Conservation (phyloP, 2,113 vertebrate genomes). For the Eulemur macaco region DNA sequence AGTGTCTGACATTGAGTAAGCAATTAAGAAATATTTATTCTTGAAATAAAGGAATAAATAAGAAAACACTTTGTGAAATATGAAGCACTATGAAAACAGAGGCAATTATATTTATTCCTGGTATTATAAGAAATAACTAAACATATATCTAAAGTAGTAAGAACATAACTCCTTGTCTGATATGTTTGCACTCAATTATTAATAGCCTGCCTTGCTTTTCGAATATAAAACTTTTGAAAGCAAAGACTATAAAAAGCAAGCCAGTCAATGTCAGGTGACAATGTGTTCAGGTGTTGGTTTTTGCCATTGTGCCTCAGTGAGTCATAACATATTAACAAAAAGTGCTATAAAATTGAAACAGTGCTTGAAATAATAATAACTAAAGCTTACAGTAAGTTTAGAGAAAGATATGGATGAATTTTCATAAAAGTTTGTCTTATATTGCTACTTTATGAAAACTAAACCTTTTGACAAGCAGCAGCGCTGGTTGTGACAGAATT, state of each 20-base stretch:
- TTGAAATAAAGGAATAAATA: neutral
- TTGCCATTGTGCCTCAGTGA: neutral
- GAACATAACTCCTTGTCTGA: neutral
- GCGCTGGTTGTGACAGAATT: neutral
- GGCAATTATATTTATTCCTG: neutral
- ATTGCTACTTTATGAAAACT: constrained; percentile 13
- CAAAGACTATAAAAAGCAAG: neutral
- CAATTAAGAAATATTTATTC: neutral
- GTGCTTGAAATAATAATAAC: neutral
- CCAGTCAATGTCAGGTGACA: neutral
- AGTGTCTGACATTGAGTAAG: neutral
- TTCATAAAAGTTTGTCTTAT: neutral
- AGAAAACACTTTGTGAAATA: neutral
- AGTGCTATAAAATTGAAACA: neutral
- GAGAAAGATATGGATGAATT: neutral
- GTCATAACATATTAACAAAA: neutral
- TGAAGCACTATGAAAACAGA: neutral
- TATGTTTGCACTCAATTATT: neutral
- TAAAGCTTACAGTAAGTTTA: neutral
- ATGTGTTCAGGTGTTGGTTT: neutral
- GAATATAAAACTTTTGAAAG: neutral
- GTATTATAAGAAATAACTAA: neutral
- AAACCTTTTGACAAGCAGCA: neutral
- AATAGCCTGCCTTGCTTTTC: neutral
- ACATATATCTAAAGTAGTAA: neutral